Percentiles rank a stretch among this genome's conserved stretches.
Conservation (phyloP, 1,140 invertebrate genomes). For the Drosophila subpulchrella region DNA sequence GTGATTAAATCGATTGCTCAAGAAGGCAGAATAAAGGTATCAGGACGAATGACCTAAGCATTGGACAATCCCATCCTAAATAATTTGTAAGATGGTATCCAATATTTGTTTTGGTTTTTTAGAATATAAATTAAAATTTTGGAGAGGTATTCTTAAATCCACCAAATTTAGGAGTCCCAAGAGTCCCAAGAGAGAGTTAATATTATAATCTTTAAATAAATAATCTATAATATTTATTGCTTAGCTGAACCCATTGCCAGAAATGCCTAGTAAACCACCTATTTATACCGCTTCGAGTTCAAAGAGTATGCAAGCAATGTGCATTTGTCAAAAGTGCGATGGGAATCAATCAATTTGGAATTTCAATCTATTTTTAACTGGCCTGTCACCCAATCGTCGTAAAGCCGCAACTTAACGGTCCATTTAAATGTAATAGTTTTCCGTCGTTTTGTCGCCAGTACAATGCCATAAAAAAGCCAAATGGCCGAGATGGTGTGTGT, state of each 20-base stretch:
- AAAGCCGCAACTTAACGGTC: constrained; percentile 46
- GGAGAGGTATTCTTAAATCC: too few relatives aligned
- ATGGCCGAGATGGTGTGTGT: constrained; percentile 19
- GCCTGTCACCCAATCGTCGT: constrained; percentile 48
- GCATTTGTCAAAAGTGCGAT: constrained; percentile 16
- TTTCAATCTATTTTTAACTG: constrained; percentile 56
- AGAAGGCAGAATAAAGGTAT: not conserved
- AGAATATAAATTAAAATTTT: too few relatives aligned
- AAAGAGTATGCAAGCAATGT: constrained; percentile 5
- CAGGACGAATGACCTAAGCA: not conserved
- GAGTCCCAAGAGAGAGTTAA: too few relatives aligned
- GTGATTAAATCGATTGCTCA: constrained; percentile 29
- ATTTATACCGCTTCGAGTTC: not conserved
- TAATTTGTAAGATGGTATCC: too few relatives aligned
- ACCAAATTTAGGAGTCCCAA: too few relatives aligned
- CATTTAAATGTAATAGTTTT: constrained; percentile 61
- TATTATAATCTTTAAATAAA: too few relatives aligned
- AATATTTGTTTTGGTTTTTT: too few relatives aligned
- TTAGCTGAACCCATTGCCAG: too few relatives aligned
- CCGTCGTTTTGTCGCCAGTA: constrained; percentile 52
- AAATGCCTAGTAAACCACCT: not conserved
- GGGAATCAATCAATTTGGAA: constrained; percentile 27
- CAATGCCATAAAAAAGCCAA: constrained; percentile 58
- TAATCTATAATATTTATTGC: too few relatives aligned
- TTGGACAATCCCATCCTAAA: too few relatives aligned